phyloP scores from a whole-genome alignment of 2,888 invertebrate species.

The Rotaria magnacalcarata region DNA sequence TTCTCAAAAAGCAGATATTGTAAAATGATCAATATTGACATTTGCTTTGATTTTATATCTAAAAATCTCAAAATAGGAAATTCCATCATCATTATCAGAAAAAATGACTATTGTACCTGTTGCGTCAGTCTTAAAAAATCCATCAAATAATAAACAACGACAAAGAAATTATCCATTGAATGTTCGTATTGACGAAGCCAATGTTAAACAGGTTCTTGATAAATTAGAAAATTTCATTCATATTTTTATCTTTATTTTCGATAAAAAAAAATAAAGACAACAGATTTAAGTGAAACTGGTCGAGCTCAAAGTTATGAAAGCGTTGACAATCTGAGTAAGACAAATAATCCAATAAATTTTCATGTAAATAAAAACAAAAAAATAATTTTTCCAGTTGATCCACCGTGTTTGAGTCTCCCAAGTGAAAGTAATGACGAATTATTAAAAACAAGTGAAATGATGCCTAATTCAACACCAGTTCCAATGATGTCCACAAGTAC shows the following conservation, averaged over 20 bases:
- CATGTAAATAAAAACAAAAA: too few relatives aligned
- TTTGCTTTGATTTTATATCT: too few relatives aligned
- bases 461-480: not conserved
- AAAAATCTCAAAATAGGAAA: not conserved
- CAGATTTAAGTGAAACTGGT: not conserved
- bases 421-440: not conserved
- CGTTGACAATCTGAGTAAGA: not conserved
- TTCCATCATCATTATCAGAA: not conserved
- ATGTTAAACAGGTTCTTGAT: not conserved
- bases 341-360: not conserved
- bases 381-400: not conserved
- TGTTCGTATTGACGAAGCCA: not conserved
- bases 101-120: not conserved
- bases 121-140: not conserved
- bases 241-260: not conserved
- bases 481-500: not conserved
- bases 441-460: not conserved
- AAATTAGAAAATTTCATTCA: not conserved
- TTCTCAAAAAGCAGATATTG: not conserved
- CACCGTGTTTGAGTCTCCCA: not conserved
- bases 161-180: slow-evolving; percentile 1
- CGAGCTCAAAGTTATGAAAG: not conserved
- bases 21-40: too few relatives aligned
- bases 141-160: not conserved
- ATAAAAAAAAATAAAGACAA: not conserved